These are phyloP conservation scores for Hypomesus transpacificus DNA, from an alignment of 2,113 vertebrate genomes.

Conservation along the genomic window DNA sequence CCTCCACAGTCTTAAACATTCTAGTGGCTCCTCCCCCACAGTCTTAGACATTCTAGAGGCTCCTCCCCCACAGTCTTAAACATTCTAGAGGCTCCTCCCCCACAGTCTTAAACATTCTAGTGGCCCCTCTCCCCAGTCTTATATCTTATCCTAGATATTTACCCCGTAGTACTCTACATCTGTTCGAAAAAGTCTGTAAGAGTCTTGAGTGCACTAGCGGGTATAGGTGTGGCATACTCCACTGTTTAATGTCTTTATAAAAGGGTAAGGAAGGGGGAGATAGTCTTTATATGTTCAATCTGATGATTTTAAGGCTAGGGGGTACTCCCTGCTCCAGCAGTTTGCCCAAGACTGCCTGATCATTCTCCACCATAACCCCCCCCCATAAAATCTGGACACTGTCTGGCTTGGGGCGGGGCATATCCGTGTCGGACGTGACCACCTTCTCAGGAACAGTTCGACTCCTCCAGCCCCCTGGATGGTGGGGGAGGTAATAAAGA, in stretches of 20 bases:
- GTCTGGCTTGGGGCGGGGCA: slow-evolving; percentile 79
- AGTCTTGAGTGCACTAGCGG: slow-evolving; percentile 86
- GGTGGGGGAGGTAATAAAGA: slow-evolving; percentile 84
- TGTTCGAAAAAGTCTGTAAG: slow-evolving; percentile 78
- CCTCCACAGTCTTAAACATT: slow-evolving; percentile 81
- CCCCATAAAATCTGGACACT: slow-evolving; percentile 85
- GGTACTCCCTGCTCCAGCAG: slow-evolving; percentile 84
- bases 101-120: slow-evolving; percentile 38
- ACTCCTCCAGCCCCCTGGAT: slow-evolving; percentile 95
- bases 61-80: slow-evolving; percentile 75
- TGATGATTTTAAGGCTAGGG: slow-evolving; percentile 82
- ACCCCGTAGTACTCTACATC: slow-evolving; percentile 63
- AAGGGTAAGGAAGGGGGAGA: slow-evolving; percentile 58
- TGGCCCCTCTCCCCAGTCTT: slow-evolving; percentile 49
- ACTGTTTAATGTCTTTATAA: slow-evolving; percentile 82
- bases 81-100: slow-evolving; percentile 56
- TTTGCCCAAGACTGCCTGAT: slow-evolving; percentile 81
- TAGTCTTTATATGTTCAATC: slow-evolving; percentile 90
- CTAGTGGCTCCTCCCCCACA: slow-evolving; percentile 67
- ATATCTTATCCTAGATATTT: slow-evolving; percentile 76
- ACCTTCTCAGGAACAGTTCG: slow-evolving; percentile 97
- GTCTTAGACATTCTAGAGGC: slow-evolving; percentile 69
- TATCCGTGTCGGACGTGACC: slow-evolving; percentile 82
- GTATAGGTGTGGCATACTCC: slow-evolving; percentile 83
- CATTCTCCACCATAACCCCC: slow-evolving; percentile 89